Evolutionary conservation across 2,888 invertebrate species (phyloP).

Genomic region (Agonopterix arenella): DNA sequence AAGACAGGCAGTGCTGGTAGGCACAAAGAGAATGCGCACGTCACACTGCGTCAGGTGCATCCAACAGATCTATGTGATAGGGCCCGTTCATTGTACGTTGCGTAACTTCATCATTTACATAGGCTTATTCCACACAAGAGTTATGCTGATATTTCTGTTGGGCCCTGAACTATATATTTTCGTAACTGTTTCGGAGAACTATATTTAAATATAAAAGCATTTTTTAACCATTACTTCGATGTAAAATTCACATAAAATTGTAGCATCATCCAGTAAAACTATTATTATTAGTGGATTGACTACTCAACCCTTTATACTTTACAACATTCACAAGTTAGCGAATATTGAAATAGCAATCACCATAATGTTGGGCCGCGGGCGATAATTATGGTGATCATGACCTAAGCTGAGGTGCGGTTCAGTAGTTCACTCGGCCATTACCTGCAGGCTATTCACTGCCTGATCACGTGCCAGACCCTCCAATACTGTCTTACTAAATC

Average conservation of each 20-base stretch:
- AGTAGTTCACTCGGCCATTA: slow-evolving; percentile 2
- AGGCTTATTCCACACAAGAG: background rate
- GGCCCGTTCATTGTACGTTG: slow-evolving; percentile 28
- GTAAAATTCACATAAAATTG: too few relatives aligned
- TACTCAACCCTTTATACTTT: background rate
- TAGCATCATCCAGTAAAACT: too few relatives aligned
- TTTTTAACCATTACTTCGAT: too few relatives aligned
- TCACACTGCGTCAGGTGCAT: slow-evolving; percentile 30
- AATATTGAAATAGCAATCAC: slow-evolving; percentile 1
- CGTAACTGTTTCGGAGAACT: too few relatives aligned
- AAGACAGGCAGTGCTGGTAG: background rate
- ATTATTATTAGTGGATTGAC: too few relatives aligned
- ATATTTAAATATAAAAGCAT: too few relatives aligned
- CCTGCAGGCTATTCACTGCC: background rate
- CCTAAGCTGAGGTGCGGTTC: slow-evolving; percentile 1
- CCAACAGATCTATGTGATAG: slow-evolving; percentile 30
- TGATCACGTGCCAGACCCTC: slow-evolving; percentile 1
- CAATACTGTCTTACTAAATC: background rate
- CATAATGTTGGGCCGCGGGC: slow-evolving; percentile 3
- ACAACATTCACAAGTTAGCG: slow-evolving; percentile 1
- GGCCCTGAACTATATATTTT: too few relatives aligned
- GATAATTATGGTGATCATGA: slow-evolving; percentile 7
- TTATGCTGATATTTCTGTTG: background rate
- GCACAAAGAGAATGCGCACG: slow-evolving; percentile 30
- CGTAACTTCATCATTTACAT: slow-evolving; percentile 30